Conservation (phyloP, 1,140 invertebrate species). For the Eumeta japonica region DNA sequence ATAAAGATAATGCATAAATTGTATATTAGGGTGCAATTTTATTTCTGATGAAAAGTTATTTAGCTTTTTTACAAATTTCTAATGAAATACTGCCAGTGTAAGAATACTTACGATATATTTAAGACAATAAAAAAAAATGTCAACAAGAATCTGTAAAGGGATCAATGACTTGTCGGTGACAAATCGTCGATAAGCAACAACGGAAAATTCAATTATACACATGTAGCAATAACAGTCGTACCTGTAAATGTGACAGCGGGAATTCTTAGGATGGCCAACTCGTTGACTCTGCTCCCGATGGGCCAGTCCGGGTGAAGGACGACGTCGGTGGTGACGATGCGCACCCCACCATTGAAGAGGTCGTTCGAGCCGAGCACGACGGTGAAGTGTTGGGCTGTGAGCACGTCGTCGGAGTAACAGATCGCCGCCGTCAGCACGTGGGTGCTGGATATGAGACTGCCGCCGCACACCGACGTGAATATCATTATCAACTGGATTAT, state of each 20-base stretch:
- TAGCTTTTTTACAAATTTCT: too few species aligned
- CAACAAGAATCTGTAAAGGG: too few species aligned
- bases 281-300: slow-evolving; percentile 14
- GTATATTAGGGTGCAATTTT: too few species aligned
- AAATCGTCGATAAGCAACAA: too few species aligned
- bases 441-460: slow-evolving; percentile 16
- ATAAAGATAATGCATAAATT: too few species aligned
- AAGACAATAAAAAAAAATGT: slow-evolving; percentile 5
- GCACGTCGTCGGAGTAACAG: slow-evolving; percentile 19
- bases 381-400: slow-evolving; percentile 12
- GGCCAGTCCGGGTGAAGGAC: slow-evolving; percentile 18
- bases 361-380: slow-evolving; percentile 19
- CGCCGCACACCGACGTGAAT: slow-evolving; percentile 19
- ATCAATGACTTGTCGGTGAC: too few species aligned
- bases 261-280: slow-evolving; percentile 15
- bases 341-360: slow-evolving; percentile 18
- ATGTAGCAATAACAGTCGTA: too few species aligned
- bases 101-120: too few species aligned
- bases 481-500: slow-evolving; percentile 10
- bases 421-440: slow-evolving; percentile 20
- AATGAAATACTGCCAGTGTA: too few species aligned
- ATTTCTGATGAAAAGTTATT: too few species aligned
- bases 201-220: too few species aligned
- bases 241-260: slow-evolving; percentile 12
- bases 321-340: slow-evolving; percentile 9